These are phyloP conservation scores for Narcine bancroftii DNA, from an alignment of 2,113 vertebrate genomes.

Conservation along the genomic window DNA sequence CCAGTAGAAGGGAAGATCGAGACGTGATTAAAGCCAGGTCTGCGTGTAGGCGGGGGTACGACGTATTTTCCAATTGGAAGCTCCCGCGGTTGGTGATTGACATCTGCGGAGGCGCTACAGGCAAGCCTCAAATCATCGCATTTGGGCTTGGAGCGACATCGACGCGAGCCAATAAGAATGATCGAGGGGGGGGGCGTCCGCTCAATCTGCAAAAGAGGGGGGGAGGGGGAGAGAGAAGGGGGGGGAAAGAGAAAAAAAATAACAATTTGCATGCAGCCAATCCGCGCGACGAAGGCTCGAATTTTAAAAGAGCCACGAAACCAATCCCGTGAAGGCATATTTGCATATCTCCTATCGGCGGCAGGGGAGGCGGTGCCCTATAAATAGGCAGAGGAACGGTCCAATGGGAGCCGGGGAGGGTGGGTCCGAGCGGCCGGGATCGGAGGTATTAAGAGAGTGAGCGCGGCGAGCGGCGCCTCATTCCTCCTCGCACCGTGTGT, in stretches of 20 bases:
- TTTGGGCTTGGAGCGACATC: not conserved
- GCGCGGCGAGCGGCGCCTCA: slow-evolving; percentile 26
- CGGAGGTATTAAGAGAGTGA: slow-evolving; percentile 28
- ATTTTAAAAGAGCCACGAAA: not conserved
- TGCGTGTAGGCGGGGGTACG: not conserved
- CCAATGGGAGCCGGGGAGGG: not conserved
- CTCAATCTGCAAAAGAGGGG: too few relatives aligned
- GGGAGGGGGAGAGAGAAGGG: not conserved
- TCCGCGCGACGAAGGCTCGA: not conserved
- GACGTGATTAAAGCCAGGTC: not conserved
- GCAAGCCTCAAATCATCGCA: not conserved
- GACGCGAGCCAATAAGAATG: not conserved
- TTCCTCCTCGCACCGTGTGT: slow-evolving; percentile 19
- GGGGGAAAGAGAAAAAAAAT: not conserved
- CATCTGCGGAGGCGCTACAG: not conserved
- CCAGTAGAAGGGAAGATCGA: not conserved
- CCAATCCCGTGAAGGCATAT: not conserved
- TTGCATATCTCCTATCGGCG: not conserved
- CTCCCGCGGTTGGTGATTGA: not conserved
- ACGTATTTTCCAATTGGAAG: not conserved
- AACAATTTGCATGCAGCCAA: not conserved
- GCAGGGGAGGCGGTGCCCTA: not conserved
- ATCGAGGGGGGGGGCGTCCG: not conserved
- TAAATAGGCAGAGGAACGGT: too few relatives aligned
- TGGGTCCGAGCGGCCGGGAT: not conserved